Base-by-base conservation (phyloP, 2,888 invertebrate genomes). In the Carpatolechia fugitivella region DNA sequence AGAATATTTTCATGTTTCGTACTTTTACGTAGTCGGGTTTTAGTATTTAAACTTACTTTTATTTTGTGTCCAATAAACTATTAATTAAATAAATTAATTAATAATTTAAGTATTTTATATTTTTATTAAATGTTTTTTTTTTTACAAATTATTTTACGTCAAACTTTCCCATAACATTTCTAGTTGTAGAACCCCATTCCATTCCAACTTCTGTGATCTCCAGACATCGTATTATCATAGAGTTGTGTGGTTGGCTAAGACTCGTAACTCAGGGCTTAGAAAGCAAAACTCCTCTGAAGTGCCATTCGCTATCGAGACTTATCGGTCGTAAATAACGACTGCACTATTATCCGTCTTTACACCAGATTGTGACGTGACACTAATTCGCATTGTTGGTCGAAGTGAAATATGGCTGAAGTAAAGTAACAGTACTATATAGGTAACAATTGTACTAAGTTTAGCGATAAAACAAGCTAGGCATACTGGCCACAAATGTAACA, bases 181-280 rank as follows among this genome's bases (percentile, higher is more conserved):
- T 41, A 18, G n/a, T n/a, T n/a, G n/a, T n/a, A n/a, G n/a, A n/a
- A 16, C 18, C 10, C 41, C 46, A 36, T 54, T 52, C 11, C 33
- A 18, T 33, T 35, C 31, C 40, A 38, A 52, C 16, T 30, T 44
- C 29, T 33, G 46, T 13, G 36, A 11, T 29, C 24, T 48, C 31
- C 38, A 33, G 30, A 24, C 47, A 46, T 44, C 33, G 29, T 40
- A 55, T 49, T 56, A 56, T 29, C 54, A 51, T 52, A 36, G 47
- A 40, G 54, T 30, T 36, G 35, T 54, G 47, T 41, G 50, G 54
- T 56, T 44, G 59, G 56, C 58, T 54, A 36, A 58, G 52, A 64
- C 59, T 69, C 79, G 72, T 85, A 81, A 79, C 69, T 84, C 74
- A 72, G 60, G 70, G 82, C 80, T 85, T 85, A 84, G 85, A 85